Base-by-base conservation (phyloP, 2,888 invertebrate genomes). In the Incurvaria masculella region DNA sequence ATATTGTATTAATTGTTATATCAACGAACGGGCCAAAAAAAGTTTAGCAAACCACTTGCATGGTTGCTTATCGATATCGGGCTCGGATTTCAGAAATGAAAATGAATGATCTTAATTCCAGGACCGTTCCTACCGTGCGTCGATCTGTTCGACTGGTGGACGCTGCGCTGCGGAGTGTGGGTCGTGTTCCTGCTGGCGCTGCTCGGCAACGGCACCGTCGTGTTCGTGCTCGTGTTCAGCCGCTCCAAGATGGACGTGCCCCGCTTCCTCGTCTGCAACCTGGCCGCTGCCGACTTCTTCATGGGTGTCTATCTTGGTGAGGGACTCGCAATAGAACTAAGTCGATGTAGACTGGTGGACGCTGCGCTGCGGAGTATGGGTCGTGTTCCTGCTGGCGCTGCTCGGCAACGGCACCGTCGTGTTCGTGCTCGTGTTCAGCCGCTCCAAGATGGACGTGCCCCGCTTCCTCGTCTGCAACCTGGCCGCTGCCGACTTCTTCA, bases 331-430 rank as follows among this genome's bases (percentile, higher is more conserved):
- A 19, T 18, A 11, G 11, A 8, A 11, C n/a, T n/a, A n/a, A n/a
- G n/a, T n/a, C n/a, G n/a, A n/a, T n/a, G n/a, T n/a, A n/a, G 96
- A 96, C 65, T 97, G 96, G 96, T 97, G 97, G 97, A 94, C 95
- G 4, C 75, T 97, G 58, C 85, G 96, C 40, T 97, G 96, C 66
- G 96, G 97, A 18, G 95, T 97, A 45, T 98, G 98, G 97, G 88
- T 95, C 16, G 96, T 98, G 42, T 97, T 97, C 72, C 83, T 97
- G 49, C 81, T 97, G 59, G 96, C 97, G 39, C 86, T 98, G 79
- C 82, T 97, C 45, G 98, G 98, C 53, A 98, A 98, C 69, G 96
- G 95, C 42, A 92, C 92, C 1, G 97, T 97, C 10, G 94, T 97
- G 14, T 91, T 96, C 63, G 96, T 98, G 43, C 82, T 97, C 47